Evolutionary conservation across 2,113 vertebrate species (phyloP), one percentile per base, ranked within the genome.

Genomic region (Motacilla tschutschensis): DNA sequence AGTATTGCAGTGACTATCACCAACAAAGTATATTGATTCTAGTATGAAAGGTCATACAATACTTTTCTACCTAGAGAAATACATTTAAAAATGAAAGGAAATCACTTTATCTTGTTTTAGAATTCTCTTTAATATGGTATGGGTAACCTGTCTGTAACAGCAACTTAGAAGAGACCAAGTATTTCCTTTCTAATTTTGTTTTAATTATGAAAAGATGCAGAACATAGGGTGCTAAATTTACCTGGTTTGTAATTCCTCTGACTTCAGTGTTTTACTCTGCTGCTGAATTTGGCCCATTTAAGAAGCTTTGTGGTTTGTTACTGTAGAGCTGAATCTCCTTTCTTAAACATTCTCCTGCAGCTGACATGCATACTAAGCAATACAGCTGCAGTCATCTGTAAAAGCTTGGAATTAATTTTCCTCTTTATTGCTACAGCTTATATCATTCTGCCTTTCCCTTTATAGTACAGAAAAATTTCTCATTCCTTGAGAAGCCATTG

Each of bases 361-460:
- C 69, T 90, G 72, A 78, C 75, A 58, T 36, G 83, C 64, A 93
- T 82, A 83, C 58, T 67, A 73, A 85, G 76, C 64, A 67, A 79
- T 41, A 76, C 24, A 81, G 59, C 84, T 93, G 67, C 81, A 78
- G 65, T 47, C 83, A 92, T 93, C 70, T 83, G 77, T 85, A 90
- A 93, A 93, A 92, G 41, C 48, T 65, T 76, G 81, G 53, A 88
- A 83, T 67, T 77, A 72, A 66, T 91, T 77, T 93, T 93, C 90
- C 43, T 83, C 58, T 87, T 91, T 93, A 95, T 89, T 88, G 82
- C 76, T 78, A 62, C 47, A 79, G 76, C 73, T 91, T 93, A 87
- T 90, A 90, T 88, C 41, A 74, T 90, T 78, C 60, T 0, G 21
- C 69, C 41, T 92, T 83, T 83, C 41, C 67, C 26, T 90, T 89